Percentiles rank a stretch among this genome's conserved stretches.
These are phyloP conservation scores for Rana temporaria DNA, from an alignment of 2,113 vertebrate species.

Conservation along the genomic window DNA sequence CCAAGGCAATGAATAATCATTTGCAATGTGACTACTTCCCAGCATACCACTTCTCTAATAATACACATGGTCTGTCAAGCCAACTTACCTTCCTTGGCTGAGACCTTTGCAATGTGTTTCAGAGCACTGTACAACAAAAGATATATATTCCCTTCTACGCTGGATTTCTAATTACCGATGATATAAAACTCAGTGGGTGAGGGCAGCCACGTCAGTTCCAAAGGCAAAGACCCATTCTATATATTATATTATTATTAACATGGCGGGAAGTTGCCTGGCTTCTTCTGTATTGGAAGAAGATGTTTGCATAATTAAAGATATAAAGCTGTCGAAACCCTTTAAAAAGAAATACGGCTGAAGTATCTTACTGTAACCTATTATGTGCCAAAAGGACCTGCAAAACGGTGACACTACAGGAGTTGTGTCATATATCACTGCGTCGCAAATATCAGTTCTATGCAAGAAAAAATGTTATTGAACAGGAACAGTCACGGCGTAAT, in stretches of 20 bases:
- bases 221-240: conserved; percentile 56
- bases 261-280: conserved; percentile 57
- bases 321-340: conserved; percentile 57
- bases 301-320: conserved; percentile 59
- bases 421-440: conserved; percentile 18
- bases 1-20: conserved; percentile 52
- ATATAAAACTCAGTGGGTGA: conserved; percentile 57
- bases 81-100: conserved; percentile 56
- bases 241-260: conserved; percentile 60
- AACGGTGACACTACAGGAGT: conserved; percentile 32
- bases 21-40: conserved; percentile 53
- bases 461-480: conserved; percentile 35
- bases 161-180: conserved; percentile 58
- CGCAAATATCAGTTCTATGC: conserved; percentile 31
- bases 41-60: conserved; percentile 55
- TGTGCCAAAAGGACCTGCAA: conserved; percentile 39
- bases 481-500: conserved; percentile 20
- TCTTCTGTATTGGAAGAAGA: conserved; percentile 47
- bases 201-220: conserved; percentile 54
- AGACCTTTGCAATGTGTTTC: conserved; percentile 51
- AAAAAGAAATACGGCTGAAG: conserved; percentile 49
- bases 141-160: conserved; percentile 56
- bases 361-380: conserved; percentile 52
- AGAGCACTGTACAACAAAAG: conserved; percentile 50
- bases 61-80: conserved; percentile 54